Evolutionary conservation across 2,888 invertebrate species (phyloP).

Genomic region (Cerastoderma edule): DNA sequence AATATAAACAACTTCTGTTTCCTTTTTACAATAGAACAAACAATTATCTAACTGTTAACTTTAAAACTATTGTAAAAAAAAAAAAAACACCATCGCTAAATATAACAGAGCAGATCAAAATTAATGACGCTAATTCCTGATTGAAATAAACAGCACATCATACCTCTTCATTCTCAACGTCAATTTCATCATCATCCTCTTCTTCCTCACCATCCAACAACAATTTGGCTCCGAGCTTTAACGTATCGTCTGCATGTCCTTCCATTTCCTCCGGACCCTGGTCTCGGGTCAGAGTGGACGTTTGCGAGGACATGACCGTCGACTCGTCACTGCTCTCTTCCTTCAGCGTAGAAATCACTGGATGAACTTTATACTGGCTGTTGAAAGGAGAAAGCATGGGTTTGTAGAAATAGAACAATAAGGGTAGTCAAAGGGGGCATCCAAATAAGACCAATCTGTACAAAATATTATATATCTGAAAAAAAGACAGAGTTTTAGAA

Average conservation of each 20-base stretch:
- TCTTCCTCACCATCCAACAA: slow-evolving; percentile 82
- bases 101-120: too few species aligned
- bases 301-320: slow-evolving; percentile 97
- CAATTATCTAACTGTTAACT: too few species aligned
- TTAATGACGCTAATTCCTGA: background rate
- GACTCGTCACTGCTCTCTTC: slow-evolving; percentile 99
- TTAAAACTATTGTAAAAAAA: too few species aligned
- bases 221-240: slow-evolving; percentile 79
- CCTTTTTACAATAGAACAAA: too few species aligned
- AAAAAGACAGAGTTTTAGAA: too few species aligned
- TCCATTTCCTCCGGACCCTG: slow-evolving; percentile 81
- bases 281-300: slow-evolving; percentile 96
- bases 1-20: too few species aligned
- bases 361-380: slow-evolving; percentile 67
- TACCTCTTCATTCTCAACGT: slow-evolving; percentile 50
- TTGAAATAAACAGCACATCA: background rate
- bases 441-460: too few species aligned
- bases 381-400: background rate
- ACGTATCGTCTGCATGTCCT: slow-evolving; percentile 65
- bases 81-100: too few species aligned
- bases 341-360: slow-evolving; percentile 69
- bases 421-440: too few species aligned
- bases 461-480: too few species aligned
- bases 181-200: slow-evolving; percentile 81
- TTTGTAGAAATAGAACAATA: too few species aligned